Evolutionary conservation across 2,797 vertebrate genomes (phyloP).

Genomic region (Scyliorhinus canicula): DNA sequence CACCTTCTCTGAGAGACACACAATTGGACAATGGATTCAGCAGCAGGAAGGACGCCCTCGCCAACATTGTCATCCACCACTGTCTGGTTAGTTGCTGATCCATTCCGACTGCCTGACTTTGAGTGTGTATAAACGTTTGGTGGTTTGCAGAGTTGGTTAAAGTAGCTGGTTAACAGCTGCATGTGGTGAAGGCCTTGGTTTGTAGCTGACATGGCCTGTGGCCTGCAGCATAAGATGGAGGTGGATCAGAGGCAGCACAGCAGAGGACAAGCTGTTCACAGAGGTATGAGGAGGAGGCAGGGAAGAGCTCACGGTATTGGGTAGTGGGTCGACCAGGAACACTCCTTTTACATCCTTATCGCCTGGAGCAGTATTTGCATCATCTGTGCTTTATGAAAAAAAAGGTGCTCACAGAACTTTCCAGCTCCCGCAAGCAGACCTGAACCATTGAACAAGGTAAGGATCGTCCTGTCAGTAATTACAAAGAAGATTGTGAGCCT

Average conservation of each 20-base stretch:
- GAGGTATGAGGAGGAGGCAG: not conserved
- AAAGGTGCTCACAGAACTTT: not conserved
- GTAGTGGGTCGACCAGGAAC: not conserved
- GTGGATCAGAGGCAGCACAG: not conserved
- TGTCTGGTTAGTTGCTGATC: not conserved
- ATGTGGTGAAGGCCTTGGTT: not conserved
- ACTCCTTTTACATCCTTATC: not conserved
- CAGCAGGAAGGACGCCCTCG: not conserved
- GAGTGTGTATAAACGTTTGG: not conserved
- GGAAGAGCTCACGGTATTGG: not conserved
- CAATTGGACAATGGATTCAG: not conserved
- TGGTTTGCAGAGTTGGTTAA: not conserved
- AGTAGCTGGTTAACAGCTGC: not conserved
- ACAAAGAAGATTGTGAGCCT: not conserved
- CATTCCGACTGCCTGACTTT: not conserved
- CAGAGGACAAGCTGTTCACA: not conserved
- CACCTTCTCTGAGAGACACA: not conserved
- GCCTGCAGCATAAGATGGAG: not conserved
- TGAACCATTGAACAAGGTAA: not conserved
- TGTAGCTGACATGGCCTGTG: not conserved
- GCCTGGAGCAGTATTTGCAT: not conserved
- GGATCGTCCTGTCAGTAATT: not conserved
- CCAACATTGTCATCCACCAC: not conserved
- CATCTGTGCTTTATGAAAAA: not conserved
- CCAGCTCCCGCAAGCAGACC: not conserved